Evolutionary conservation across 2,888 invertebrate genomes (phyloP), one percentile per base, ranked within the genome.

Genomic region (Melolontha melolontha): DNA sequence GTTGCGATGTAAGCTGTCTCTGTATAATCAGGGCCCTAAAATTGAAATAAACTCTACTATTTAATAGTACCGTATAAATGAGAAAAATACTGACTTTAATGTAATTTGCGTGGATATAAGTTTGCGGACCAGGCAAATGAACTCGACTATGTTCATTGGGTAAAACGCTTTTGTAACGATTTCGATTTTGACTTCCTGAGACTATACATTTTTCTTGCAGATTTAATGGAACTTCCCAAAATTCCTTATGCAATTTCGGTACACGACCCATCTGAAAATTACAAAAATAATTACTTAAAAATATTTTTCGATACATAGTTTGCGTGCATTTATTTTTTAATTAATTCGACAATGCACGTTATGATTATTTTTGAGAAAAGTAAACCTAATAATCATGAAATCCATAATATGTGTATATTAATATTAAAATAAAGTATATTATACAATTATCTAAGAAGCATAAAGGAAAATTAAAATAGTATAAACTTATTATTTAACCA

Each of bases 81-180:
- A 40, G 11, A 27, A 39, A 54, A 14, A 6, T 17, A 40, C 51
- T 29, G 78, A 95, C 95, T 88, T 94, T 91, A 75, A 97, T 93
- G 82, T 92, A 96, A 85, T 97, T 97, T 75, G 97, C 97, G 85
- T 97, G 97, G 67, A 97, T 95, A 80, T 97, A 97, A 68, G 90
- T 90, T 79, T 93, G 92, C 5, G 87, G 84, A 70, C 83, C 83
- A n/a, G 84, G 81, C 73, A 96, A 82, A 50, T 91, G 87, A 16
- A 97, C 94, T 74, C 96, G 86, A 2, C 94, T 94, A 76, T 92
- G 92, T 77, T 96, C 93, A 82, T 96, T 95, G 29, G 96, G 95
- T 78, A 97, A 85, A 62, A 97, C 95, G 0, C 94, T 92, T 79
- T 92, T 91, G 79, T 97, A 97, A 71, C 97, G 88, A 82, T 97